Percentiles rank a stretch among this genome's conserved stretches.
phyloP scores from a whole-genome alignment of 2,113 vertebrate genomes.

The Nothobranchius furzeri region DNA sequence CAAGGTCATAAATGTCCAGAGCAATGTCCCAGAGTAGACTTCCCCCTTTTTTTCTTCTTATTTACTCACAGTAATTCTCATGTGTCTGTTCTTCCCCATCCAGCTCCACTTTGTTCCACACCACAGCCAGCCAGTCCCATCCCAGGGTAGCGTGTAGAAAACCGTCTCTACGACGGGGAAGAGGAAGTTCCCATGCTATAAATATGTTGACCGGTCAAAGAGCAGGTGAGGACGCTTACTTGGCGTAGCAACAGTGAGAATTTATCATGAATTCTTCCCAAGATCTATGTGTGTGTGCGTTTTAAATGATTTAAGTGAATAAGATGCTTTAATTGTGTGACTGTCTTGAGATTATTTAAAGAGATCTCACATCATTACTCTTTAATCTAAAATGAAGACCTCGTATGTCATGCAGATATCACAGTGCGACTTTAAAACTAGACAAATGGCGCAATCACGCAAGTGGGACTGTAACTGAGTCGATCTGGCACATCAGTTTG shows the following conservation, averaged over 20 bases:
- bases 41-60: conserved; percentile 19
- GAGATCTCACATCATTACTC: too few relatives aligned
- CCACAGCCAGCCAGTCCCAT: conserved; percentile 25
- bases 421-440: too few relatives aligned
- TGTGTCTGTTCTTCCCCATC: conserved; percentile 14
- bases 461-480: too few relatives aligned
- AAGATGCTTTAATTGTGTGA: too few relatives aligned
- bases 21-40: conserved; percentile 24
- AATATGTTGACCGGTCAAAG: conserved; percentile 66
- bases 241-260: conserved; percentile 25
- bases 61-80: conserved; percentile 16
- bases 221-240: conserved; percentile 55
- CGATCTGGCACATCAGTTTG: too few relatives aligned
- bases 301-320: too few relatives aligned
- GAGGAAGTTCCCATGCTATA: conserved; percentile 74
- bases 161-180: conserved; percentile 34
- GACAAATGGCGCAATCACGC: too few relatives aligned
- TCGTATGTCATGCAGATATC: too few relatives aligned
- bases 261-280: conserved; percentile 39
- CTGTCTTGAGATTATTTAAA: too few relatives aligned
- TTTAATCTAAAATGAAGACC: too few relatives aligned
- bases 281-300: neutral
- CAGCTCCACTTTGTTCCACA: conserved; percentile 24
- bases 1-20: conserved; percentile 20
- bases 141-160: conserved; percentile 30